A percentile compares a stretch with the other conserved stretches of the same genome.
phyloP scores from a whole-genome alignment of 2,888 invertebrate genomes.

The Lacanobia wlatinum region DNA sequence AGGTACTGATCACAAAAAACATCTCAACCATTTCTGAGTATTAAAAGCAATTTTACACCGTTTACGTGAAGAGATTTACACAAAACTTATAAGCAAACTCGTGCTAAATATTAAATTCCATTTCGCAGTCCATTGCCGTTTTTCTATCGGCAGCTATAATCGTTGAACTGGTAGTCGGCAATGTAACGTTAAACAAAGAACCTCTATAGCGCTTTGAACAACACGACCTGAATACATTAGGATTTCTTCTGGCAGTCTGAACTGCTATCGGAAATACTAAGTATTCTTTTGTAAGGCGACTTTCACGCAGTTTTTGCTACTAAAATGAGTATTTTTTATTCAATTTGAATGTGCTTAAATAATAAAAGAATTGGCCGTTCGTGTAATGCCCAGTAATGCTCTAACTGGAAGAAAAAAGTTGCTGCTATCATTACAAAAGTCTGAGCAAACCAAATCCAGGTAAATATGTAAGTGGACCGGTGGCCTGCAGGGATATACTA shows the following conservation, averaged over 20 bases:
- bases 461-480: no score
- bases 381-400: background rate
- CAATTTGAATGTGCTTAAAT: background rate
- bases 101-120: constrained; percentile 37
- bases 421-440: no score
- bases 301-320: constrained; percentile 4
- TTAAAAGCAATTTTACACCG: background rate
- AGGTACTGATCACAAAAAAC: background rate
- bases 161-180: constrained; percentile 31
- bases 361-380: background rate
- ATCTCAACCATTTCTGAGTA: background rate
- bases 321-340: background rate
- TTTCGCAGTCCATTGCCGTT: constrained; percentile 40
- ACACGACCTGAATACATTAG: constrained; percentile 52
- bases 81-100: constrained; percentile 20
- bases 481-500: no score
- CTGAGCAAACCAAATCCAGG: no score
- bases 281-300: constrained; percentile 12
- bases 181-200: constrained; percentile 43
- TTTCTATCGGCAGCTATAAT: constrained; percentile 37
- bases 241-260: constrained; percentile 13
- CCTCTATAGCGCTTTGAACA: constrained; percentile 27
- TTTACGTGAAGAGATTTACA: constrained; percentile 9
- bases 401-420: background rate
- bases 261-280: constrained; percentile 18